These are phyloP conservation scores for Odontocerum albicorne DNA, from an alignment of 2,888 invertebrate genomes.

Conservation along the genomic window DNA sequence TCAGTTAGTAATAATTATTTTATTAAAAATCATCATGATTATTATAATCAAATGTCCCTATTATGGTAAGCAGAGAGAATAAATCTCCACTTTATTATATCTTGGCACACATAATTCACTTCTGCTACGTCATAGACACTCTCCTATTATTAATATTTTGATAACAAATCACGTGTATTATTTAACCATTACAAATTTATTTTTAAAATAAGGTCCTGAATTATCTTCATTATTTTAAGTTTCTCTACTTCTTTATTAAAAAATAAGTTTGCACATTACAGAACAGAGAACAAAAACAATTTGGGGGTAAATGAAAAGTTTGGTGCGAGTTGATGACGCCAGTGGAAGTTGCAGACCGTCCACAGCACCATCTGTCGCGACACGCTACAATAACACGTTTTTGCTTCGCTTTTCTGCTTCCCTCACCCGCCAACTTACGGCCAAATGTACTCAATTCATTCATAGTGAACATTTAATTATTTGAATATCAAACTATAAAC, in stretches of 20 bases:
- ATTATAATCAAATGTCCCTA: too few species aligned
- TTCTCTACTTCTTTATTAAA: too few species aligned
- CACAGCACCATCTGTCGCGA: conserved; percentile 8
- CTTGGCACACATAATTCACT: too few species aligned
- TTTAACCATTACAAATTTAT: not conserved
- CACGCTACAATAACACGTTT: conserved; percentile 9
- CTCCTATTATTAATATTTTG: too few species aligned
- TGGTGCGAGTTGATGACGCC: not conserved
- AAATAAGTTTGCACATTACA: too few species aligned
- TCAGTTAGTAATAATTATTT: too few species aligned
- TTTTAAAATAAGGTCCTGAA: not conserved
- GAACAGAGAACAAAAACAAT: not conserved
- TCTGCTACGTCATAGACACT: too few species aligned
- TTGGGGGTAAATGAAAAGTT: not conserved
- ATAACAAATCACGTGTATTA: not conserved
- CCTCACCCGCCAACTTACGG: not conserved
- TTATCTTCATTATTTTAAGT: not conserved
- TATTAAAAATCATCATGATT: too few species aligned
- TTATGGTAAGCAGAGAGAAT: too few species aligned
- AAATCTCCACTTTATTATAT: too few species aligned
- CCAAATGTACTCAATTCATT: not conserved
- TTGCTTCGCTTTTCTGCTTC: conserved; percentile 6
- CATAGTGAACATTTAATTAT: conserved; percentile 5
- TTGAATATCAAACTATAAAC: too few species aligned
- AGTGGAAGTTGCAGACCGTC: not conserved